Evolutionary conservation across 1,140 invertebrate species (phyloP), one percentile per base, ranked within the genome.

Genomic region (Drosophila jambulina): DNA sequence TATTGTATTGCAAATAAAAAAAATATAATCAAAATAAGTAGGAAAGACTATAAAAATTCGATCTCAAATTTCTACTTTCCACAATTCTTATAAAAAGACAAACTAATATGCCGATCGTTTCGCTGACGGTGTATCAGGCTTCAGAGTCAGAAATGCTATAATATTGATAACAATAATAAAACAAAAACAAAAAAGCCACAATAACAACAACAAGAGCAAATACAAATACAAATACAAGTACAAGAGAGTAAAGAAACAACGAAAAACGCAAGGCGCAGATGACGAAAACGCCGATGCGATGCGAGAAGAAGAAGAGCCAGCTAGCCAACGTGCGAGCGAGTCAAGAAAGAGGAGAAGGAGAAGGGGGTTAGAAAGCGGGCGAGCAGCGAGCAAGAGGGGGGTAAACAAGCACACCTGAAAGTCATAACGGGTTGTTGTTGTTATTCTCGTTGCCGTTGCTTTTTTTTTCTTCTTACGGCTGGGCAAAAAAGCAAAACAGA

Each of bases 111-210:
- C 54, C 49, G 25, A 27, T 9, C 12, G 15, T 25, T 36, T 19
- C n/a, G 25, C 40, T 32, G 45, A 25, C 43, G 82, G 76, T 32
- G 76, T 25, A 65, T 29, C 40, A 8, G 17, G 36, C 32, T 60
- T 34, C 62, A 60, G 27, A 60, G 25, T 53, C 38, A 72, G 15
- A 60, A 78, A 63, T 72, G 53, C 38, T 70, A 62, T 61, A 80
- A 77, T 77, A 77, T 75, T 84, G 80, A 88, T 81, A 84, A 84
- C 74, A 71, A 78, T 70, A 84, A 80, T 62, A 87, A 74, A 58
- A 69, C 64, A 76, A 70, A 70, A 67, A 53, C 42, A 65, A 36
- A 61, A 64, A 25, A 48, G n/a, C 32, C 10, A 25, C 29, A 54
- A 68, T 4, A 56, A 63, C 32, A 45, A 36, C 32, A 69, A 48